Evolutionary conservation across 2,888 invertebrate species (phyloP), one percentile per base, ranked within the genome.

Genomic region (Andrena marginata): DNA sequence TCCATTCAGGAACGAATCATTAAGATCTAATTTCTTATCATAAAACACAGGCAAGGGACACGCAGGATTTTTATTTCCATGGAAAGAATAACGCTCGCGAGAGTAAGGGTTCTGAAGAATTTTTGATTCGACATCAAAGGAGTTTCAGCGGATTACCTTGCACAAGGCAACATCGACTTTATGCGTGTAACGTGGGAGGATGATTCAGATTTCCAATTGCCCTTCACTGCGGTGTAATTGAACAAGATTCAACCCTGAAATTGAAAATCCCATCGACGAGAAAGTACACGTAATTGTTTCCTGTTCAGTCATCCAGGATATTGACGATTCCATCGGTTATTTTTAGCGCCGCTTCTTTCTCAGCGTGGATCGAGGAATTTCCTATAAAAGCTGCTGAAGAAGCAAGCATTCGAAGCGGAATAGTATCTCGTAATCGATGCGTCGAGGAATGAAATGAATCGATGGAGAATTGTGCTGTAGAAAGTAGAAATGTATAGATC

Each of bases 1-100:
- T 78, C 75, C 74, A 0, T 68, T 74, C 20, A 67, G 54, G 16
- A 78, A 75, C 68, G 23, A 78, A 23, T 42, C 62, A 67, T 35
- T 49, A 64, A 62, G 42, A 13, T 42, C 42, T 42, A 42, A 42
- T 42, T 1, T 42, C 4, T 42, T 4, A 42, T 42, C 16, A 42
- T 16, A 16, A 42, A 16, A 16, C 16, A 42, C 42, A 13, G 42
- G 42, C 16, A 16, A 42, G 4, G 42, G 3, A 42, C 42, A 42
- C 42, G 0, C 0, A 3, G 0, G 16, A 4, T 16, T 42, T 42
- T 42, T 16, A 16, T 42, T 42, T 16, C 16, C 4, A 4, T 42
- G 16, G 4, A 1, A 42, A 16, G 16, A 42, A 42, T 42, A 42
- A 42, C 16, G 42, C 16, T 42, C 42, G 4, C 16, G 16, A 42